Evolutionary conservation across 1,140 invertebrate species (phyloP).

Genomic region (Zaprionus africanus): DNA sequence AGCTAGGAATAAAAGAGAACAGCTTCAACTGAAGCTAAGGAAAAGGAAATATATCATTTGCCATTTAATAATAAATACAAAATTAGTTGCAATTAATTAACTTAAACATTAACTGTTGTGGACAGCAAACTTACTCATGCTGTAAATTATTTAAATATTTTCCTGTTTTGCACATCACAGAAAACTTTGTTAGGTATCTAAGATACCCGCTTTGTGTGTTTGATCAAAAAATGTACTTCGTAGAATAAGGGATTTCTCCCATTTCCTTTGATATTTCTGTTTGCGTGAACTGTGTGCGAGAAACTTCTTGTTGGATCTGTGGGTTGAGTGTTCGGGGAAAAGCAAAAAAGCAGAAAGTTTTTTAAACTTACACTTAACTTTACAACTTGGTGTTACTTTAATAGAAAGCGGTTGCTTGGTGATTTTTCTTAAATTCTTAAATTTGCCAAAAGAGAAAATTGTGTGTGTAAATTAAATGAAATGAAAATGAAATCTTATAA

Average conservation of each 20-base stretch:
- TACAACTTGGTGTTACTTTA: constrained; percentile 13
- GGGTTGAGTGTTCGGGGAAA: neutral
- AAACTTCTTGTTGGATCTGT: neutral
- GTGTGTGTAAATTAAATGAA: too few species aligned
- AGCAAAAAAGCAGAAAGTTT: constrained; percentile 12
- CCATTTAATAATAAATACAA: neutral
- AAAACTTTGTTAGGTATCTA: neutral
- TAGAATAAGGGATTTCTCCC: constrained; percentile 2
- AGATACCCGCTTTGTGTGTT: neutral
- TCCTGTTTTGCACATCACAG: neutral
- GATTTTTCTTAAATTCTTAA: constrained; percentile 1
- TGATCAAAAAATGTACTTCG: neutral
- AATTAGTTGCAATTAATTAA: neutral
- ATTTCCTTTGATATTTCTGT: constrained; percentile 17
- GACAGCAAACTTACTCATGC: neutral
- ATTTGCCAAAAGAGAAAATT: neutral
- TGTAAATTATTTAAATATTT: neutral
- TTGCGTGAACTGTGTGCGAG: neutral
- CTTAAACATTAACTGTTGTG: neutral
- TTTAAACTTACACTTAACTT: constrained; percentile 30
- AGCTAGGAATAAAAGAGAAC: neutral
- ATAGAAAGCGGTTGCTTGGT: constrained; percentile 8
- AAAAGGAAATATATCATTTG: neutral
- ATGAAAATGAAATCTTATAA: too few species aligned
- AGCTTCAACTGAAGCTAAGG: neutral